phyloP scores from a whole-genome alignment of 2,113 vertebrate species.

The Pterocles burchelli region DNA sequence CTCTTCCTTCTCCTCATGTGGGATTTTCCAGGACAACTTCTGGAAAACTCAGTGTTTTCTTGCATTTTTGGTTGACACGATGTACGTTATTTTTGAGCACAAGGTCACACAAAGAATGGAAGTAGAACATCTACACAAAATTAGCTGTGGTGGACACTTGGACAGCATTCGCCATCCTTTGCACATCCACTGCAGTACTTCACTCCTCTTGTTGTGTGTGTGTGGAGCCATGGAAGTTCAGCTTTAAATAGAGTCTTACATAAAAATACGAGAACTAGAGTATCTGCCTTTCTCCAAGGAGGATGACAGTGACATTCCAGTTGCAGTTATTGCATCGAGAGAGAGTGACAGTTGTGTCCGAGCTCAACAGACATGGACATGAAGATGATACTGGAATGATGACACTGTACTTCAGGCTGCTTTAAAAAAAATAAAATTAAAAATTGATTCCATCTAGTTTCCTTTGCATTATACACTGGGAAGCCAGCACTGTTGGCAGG shows the following conservation, averaged over 20 bases:
- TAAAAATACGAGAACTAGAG: background rate
- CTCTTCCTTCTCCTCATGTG: background rate
- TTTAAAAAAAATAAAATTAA: background rate
- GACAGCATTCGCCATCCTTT: background rate
- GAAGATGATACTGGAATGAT: background rate
- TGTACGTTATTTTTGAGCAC: background rate
- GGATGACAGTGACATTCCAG: background rate
- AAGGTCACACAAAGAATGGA: background rate
- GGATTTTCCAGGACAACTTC: constrained; percentile 3
- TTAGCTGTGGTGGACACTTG: background rate
- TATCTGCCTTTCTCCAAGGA: background rate
- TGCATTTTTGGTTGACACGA: background rate
- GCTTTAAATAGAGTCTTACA: background rate
- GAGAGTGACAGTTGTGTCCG: background rate
- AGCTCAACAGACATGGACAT: background rate
- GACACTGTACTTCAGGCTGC: background rate
- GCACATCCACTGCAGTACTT: background rate
- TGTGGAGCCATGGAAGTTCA: background rate
- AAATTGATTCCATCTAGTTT: background rate
- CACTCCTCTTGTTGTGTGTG: background rate
- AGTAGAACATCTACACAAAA: background rate
- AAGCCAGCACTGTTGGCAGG: background rate
- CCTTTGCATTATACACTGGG: background rate
- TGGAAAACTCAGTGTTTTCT: background rate
- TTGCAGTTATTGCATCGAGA: background rate